Conservation (phyloP, 2,113 vertebrate genomes). For the Microtus montanus region DNA sequence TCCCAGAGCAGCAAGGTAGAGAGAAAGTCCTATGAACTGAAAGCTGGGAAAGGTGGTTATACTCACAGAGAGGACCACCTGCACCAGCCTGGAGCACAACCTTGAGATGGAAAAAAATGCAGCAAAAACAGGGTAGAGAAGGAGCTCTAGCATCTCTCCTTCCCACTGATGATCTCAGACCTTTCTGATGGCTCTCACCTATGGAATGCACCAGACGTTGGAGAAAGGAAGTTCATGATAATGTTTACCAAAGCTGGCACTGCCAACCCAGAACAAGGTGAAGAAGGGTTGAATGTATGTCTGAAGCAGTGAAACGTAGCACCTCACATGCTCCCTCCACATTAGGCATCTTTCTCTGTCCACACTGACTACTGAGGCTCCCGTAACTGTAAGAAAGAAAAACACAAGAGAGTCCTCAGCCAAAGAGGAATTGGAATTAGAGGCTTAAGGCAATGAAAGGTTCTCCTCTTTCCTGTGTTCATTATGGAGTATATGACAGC, state of each 20-base stretch:
- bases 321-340: background rate
- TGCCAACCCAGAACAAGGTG: background rate
- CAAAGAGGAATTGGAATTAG: background rate
- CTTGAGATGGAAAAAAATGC: background rate
- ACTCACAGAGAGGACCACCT: background rate
- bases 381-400: background rate
- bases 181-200: background rate
- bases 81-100: background rate
- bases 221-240: background rate
- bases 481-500: background rate
- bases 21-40: background rate
- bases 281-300: background rate
- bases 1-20: background rate
- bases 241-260: background rate
- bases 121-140: background rate
- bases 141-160: background rate
- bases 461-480: background rate
- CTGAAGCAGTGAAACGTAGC: background rate
- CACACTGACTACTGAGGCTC: background rate
- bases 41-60: background rate
- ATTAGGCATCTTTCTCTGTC: background rate
- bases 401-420: background rate
- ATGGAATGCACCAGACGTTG: background rate
- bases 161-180: background rate
- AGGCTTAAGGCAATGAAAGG: background rate